A percentile compares a stretch with the other conserved stretches of the same genome.
phyloP scores from a whole-genome alignment of 2,888 invertebrate species.

The Matsumyia berberina region DNA sequence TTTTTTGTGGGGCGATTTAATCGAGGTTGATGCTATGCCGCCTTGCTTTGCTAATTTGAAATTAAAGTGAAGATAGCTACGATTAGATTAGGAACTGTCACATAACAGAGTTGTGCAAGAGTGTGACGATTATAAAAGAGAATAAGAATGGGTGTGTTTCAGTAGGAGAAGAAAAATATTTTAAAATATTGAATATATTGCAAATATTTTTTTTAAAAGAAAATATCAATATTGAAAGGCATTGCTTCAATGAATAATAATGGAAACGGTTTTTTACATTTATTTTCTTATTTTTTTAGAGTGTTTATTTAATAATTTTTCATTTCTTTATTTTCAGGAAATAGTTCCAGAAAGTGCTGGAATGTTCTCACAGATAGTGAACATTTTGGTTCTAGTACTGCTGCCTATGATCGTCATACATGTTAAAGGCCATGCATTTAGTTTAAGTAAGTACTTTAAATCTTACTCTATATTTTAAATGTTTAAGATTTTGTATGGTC shows the following conservation, averaged over 20 bases:
- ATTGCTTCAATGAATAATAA: no score
- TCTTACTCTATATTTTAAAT: neutral
- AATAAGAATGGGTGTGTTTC: conserved; percentile 33
- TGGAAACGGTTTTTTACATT: no score
- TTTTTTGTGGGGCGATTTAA: conserved; percentile 27
- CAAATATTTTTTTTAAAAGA: neutral
- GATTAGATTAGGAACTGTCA: conserved; percentile 48
- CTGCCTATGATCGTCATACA: conserved; percentile 93
- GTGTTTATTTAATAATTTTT: no score
- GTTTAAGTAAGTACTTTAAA: conserved; percentile 86
- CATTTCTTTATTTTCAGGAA: conserved; percentile 86
- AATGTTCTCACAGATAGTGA: conserved; percentile 89
- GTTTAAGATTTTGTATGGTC: no score
- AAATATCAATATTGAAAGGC: no score
- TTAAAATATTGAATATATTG: no score
- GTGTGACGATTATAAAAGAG: neutral
- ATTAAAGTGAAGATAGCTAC: conserved; percentile 48
- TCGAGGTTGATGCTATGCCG: conserved; percentile 53
- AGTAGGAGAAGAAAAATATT: neutral
- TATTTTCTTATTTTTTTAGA: no score
- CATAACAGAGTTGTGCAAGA: conserved; percentile 23
- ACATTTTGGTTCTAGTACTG: conserved; percentile 90
- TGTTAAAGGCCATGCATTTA: conserved; percentile 90
- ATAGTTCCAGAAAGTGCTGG: conserved; percentile 89
- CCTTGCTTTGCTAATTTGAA: conserved; percentile 63